These are phyloP conservation scores for Pelodytes ibericus DNA, from an alignment of 2,797 vertebrate species.

Conservation along the genomic window DNA sequence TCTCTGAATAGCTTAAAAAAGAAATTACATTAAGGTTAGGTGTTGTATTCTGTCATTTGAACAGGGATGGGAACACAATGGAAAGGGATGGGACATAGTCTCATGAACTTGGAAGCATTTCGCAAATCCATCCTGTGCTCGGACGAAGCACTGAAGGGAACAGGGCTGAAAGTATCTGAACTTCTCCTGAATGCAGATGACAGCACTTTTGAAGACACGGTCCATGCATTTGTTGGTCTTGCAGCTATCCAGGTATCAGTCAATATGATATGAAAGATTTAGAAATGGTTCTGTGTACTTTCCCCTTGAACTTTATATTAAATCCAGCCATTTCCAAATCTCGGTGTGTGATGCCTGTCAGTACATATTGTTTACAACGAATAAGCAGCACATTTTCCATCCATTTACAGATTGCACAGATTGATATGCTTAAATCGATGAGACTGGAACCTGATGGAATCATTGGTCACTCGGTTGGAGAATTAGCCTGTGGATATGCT, in stretches of 20 bases:
- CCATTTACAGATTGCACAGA: conserved; percentile 84
- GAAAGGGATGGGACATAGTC: conserved; percentile 89
- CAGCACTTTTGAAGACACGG: conserved; percentile 84
- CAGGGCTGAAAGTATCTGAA: conserved; percentile 84
- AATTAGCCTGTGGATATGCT: conserved; percentile 92
- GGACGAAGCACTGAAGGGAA: conserved; percentile 78
- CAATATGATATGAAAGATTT: background rate
- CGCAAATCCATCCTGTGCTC: conserved; percentile 85
- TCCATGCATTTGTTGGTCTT: conserved; percentile 89
- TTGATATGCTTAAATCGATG: conserved; percentile 85
- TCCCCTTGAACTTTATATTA: too few relatives aligned
- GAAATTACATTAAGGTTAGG: too few relatives aligned
- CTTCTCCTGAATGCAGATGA: conserved; percentile 84
- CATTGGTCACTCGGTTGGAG: conserved; percentile 93
- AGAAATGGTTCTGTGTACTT: too few relatives aligned
- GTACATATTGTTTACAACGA: too few relatives aligned
- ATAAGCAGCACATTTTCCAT: background rate
- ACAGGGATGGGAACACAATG: conserved; percentile 96
- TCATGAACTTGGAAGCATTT: conserved; percentile 89
- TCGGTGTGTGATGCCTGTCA: too few relatives aligned
- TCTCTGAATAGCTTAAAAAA: too few relatives aligned
- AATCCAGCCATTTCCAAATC: too few relatives aligned
- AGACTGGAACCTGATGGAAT: conserved; percentile 91
- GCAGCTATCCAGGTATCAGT: conserved; percentile 94
- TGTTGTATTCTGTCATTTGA: background rate